A percentile compares a stretch with the other conserved stretches of the same genome.
Conservation (phyloP, 2,113 vertebrate genomes). For the Falco punctatus region DNA sequence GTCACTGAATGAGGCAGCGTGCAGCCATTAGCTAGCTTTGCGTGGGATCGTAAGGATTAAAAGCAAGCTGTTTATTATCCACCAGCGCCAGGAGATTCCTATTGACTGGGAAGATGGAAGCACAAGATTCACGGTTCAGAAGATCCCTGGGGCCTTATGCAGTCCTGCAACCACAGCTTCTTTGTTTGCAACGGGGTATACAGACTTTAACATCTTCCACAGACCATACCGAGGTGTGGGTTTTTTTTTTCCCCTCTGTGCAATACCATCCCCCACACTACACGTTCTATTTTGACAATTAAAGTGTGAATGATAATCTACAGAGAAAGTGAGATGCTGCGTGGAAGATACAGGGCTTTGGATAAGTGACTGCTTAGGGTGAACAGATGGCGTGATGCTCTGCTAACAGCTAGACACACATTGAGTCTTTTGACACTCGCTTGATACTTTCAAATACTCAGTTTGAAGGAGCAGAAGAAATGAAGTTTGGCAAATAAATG, state of each 20-base stretch:
- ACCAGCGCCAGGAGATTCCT: neutral
- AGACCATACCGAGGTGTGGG: accelerated
- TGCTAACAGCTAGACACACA: neutral
- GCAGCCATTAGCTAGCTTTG: neutral
- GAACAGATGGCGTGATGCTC: neutral
- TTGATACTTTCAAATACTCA: neutral
- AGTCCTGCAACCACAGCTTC: neutral
- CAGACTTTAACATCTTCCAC: neutral
- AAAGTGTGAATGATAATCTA: neutral
- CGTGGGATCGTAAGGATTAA: neutral
- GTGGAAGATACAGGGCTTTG: neutral
- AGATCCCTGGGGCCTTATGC: neutral
- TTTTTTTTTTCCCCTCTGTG: neutral
- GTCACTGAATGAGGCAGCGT: neutral
- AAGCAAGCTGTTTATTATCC: neutral
- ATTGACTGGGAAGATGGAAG: neutral
- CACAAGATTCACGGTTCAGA: neutral
- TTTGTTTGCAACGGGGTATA: neutral
- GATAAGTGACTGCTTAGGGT: neutral
- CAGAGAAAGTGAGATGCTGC: neutral
- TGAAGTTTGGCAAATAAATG: neutral
- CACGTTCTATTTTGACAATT: neutral
- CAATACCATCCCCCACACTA: neutral
- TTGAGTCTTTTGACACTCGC: neutral
- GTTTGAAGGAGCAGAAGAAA: neutral